Evolutionary conservation across 2,797 vertebrate genomes (phyloP), one percentile per base, ranked within the genome.

Genomic region (Sebastes itinus): DNA sequence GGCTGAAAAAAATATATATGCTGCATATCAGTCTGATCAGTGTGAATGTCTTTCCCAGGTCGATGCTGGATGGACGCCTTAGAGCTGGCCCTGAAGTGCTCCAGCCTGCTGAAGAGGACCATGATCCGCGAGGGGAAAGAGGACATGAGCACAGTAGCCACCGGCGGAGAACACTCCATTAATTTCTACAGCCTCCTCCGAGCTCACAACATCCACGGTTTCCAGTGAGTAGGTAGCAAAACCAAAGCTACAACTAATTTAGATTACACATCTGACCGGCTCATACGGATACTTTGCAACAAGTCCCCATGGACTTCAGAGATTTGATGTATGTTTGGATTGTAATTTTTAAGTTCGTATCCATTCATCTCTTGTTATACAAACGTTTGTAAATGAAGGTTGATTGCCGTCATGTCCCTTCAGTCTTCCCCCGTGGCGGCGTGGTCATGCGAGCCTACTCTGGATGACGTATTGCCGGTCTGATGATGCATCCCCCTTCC

Each of bases 21-120:
- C 5, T 23, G 14, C 42, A 22, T n/a, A 4, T 52, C 3, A 61
- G 7, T 13, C 46, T 70, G 16, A 68, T 65, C 1, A 20, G 2
- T 89, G 7, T 33, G 20, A 25, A 30, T 77, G 3, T 77, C 1
- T 59, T 6, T 59, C 3, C 5, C 88, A 99, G 98, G 98, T 77
- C 97, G 98, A 68, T 99, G 98, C 92, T 99, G 98, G 98, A 99
- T 99, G 98, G 99, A 99, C 68, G 99, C 99, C 82, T 93, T 99
- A 87, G 99, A 99, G 86, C 93, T 99, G 93, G 98, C 99, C 89
- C 94, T 99, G 93, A 99, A 99, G 90, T 99, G 99, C 92, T 99
- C 98, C 74, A 95, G 98, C 91, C 95, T 99, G 62, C 95, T 99
- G 79, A 99, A 99, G 89, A 97, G 99, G 88, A 98, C 98, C 28